Conservation (phyloP, 2,113 vertebrate species). For the Sphaerodactylus townsendi region DNA sequence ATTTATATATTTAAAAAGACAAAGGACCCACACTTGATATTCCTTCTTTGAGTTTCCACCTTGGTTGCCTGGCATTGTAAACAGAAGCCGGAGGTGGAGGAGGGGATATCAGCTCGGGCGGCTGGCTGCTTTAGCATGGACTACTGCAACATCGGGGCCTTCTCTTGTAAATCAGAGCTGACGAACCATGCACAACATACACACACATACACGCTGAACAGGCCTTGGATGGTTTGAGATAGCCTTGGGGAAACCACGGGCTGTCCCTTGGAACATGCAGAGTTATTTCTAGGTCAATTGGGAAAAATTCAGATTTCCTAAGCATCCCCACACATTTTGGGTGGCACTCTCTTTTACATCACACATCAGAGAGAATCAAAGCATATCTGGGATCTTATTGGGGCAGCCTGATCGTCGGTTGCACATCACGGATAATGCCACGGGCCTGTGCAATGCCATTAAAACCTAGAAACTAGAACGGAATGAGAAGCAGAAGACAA, state of each 20-base stretch:
- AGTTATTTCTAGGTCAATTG: background rate
- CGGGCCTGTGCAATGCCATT: background rate
- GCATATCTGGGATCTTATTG: background rate
- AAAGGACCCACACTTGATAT: background rate
- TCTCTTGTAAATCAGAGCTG: too few relatives aligned
- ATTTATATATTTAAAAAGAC: background rate
- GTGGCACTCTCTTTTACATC: background rate
- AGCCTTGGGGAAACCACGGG: too few relatives aligned
- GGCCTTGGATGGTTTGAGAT: background rate
- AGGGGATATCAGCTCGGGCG: background rate
- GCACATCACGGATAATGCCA: background rate
- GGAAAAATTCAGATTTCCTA: background rate
- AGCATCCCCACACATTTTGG: background rate
- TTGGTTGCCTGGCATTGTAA: background rate
- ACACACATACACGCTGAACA: background rate
- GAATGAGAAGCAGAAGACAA: background rate
- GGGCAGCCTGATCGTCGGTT: background rate
- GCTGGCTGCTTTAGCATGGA: background rate
- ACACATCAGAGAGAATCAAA: background rate
- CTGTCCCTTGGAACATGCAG: background rate
- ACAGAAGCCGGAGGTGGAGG: background rate
- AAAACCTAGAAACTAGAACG: background rate
- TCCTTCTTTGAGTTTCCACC: background rate
- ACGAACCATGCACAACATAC: background rate
- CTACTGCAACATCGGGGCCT: too few relatives aligned